Evolutionary conservation across 2,113 vertebrate genomes (phyloP).

Genomic region (Rhinoptilus africanus): DNA sequence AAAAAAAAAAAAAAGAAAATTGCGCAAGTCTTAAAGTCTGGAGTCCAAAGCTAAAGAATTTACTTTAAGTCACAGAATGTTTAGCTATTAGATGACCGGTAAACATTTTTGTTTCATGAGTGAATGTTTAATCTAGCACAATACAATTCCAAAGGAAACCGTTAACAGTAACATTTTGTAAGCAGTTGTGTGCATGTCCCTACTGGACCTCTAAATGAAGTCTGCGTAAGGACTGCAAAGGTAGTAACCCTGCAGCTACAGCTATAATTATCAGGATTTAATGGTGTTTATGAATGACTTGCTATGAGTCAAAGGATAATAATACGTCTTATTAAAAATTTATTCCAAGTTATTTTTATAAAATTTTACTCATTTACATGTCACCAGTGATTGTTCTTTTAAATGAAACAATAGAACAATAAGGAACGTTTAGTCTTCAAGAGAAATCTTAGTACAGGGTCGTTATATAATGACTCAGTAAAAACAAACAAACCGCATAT

Average conservation of each 20-base stretch:
- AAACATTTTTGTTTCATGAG: conserved; percentile 55
- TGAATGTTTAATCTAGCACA: conserved; percentile 55
- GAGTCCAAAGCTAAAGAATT: neutral
- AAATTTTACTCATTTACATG: conserved; percentile 65
- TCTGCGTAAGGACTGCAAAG: conserved; percentile 55
- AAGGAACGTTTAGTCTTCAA: conserved; percentile 3
- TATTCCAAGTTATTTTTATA: conserved; percentile 69
- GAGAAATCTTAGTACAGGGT: neutral
- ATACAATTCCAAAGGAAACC: conserved; percentile 40
- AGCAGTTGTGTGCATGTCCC: conserved; percentile 58
- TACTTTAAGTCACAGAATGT: neutral
- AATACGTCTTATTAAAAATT: conserved; percentile 71
- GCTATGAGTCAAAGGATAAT: conserved; percentile 70
- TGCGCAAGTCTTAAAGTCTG: neutral
- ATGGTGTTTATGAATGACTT: conserved; percentile 71
- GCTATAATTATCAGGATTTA: conserved; percentile 72
- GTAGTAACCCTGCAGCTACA: conserved; percentile 68
- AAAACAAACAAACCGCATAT: neutral
- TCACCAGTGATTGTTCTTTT: conserved; percentile 40
- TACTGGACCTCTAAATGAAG: conserved; percentile 70
- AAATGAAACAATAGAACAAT: conserved; percentile 49
- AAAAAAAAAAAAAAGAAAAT: neutral
- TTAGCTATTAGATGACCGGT: conserved; percentile 33
- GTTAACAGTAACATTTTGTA: conserved; percentile 62
- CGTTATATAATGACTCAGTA: conserved; percentile 22